Conservation (phyloP, 2,113 vertebrate species). For the Ranitomeya variabilis region DNA sequence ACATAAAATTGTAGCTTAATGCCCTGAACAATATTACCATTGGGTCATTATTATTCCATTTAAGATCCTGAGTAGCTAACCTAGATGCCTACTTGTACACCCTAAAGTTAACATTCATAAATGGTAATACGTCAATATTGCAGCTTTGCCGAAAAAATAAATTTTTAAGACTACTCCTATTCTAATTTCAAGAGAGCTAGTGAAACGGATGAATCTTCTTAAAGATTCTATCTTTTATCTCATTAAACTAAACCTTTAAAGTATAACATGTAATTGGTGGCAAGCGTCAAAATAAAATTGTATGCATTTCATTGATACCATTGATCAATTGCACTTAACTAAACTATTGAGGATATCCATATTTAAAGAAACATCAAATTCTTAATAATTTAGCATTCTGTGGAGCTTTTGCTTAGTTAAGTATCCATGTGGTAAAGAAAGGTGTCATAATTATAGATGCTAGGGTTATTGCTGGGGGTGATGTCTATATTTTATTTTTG, state of each 20-base stretch:
- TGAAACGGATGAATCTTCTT: no score
- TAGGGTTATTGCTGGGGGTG: background rate
- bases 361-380: background rate
- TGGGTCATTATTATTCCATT: background rate
- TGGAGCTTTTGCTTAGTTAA: background rate
- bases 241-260: background rate
- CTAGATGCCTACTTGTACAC: background rate
- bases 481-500: background rate
- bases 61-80: background rate
- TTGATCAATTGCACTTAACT: background rate
- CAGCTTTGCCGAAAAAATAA: background rate
- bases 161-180: no score
- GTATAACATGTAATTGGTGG: background rate
- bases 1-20: constrained; percentile 24
- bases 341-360: background rate
- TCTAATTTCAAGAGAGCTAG: no score
- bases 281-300: background rate
- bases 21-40: background rate
- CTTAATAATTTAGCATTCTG: background rate
- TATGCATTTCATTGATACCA: background rate
- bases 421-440: background rate
- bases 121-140: background rate
- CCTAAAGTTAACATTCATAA: background rate
- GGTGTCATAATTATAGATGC: background rate
- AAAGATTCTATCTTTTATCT: no score